phyloP scores from a whole-genome alignment of 2,797 vertebrate genomes.

The Kryptolebias ocellatus region DNA sequence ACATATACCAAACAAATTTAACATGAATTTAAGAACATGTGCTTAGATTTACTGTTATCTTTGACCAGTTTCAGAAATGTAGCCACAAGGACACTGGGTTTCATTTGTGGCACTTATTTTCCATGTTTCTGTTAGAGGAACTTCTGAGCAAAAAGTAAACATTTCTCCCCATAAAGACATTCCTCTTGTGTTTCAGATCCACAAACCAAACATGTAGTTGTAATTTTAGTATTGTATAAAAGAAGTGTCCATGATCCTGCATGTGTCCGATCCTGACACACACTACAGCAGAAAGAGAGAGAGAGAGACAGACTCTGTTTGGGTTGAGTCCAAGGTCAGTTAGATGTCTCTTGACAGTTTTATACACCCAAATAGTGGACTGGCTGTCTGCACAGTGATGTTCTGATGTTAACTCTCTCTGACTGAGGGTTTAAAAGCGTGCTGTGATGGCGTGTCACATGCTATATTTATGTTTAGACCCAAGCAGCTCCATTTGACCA shows the following conservation, averaged over 20 bases:
- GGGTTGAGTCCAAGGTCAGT: constrained; percentile 81
- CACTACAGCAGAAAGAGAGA: constrained; percentile 12
- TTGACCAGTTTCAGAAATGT: too few relatives aligned
- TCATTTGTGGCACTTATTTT: neutral
- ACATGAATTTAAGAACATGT: too few relatives aligned
- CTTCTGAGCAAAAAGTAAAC: neutral
- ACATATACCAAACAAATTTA: too few relatives aligned
- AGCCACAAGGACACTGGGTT: neutral
- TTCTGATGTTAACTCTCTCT: constrained; percentile 66
- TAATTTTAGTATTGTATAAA: constrained; percentile 8
- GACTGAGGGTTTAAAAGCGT: constrained; percentile 66
- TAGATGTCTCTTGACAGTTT: constrained; percentile 80
- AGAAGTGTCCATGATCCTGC: neutral
- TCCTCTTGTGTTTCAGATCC: neutral
- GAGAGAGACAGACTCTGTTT: constrained; percentile 62
- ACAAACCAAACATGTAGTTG: neutral
- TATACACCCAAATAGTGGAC: constrained; percentile 69
- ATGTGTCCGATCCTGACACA: constrained; percentile 26
- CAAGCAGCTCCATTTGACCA: constrained; percentile 46
- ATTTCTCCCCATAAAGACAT: neutral
- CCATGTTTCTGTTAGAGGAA: neutral
- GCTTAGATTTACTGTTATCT: too few relatives aligned
- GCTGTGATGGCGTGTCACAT: constrained; percentile 54
- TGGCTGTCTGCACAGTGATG: constrained; percentile 50
- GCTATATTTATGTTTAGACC: constrained; percentile 73